These are phyloP conservation scores for Siderastrea siderea DNA, from an alignment of 92 coral and sea anemone genomes.

Conservation along the genomic window DNA sequence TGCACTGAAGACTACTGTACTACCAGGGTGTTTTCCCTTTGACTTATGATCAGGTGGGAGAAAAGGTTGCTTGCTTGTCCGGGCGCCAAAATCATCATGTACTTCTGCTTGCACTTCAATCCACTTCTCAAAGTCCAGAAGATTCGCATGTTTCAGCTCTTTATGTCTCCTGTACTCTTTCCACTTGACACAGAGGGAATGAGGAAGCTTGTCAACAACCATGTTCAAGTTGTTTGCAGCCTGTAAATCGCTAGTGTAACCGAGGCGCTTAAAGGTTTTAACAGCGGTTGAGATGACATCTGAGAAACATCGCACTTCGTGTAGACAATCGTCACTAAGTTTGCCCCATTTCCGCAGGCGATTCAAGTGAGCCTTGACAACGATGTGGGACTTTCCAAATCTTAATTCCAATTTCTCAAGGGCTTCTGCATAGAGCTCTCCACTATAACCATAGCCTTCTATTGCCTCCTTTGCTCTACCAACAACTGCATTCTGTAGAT, in stretches of 20 bases:
- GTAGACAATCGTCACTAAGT: not conserved
- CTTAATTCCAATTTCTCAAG: conserved; percentile 37
- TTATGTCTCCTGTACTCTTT: not conserved
- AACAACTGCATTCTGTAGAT: conserved; percentile 27
- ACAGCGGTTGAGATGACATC: conserved; percentile 14
- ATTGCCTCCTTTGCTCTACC: conserved; percentile 34
- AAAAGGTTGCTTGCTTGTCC: too few relatives aligned
- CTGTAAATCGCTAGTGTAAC: conserved; percentile 13
- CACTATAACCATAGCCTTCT: conserved; percentile 33
- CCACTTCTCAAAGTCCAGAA: conserved; percentile 13
- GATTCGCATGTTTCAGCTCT: not conserved
- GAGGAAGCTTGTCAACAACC: conserved; percentile 26
- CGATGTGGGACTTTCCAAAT: conserved; percentile 43
- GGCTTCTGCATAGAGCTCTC: conserved; percentile 26
- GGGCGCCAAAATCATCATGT: conserved; percentile 8
- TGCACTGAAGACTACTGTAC: too few relatives aligned
- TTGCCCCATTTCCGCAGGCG: conserved; percentile 26
- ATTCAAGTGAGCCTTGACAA: conserved; percentile 23
- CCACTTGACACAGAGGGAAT: not conserved
- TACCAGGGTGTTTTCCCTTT: too few relatives aligned
- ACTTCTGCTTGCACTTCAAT: conserved; percentile 18
- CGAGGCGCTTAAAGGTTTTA: conserved; percentile 26
- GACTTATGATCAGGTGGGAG: too few relatives aligned
- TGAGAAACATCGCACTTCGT: conserved; percentile 26
- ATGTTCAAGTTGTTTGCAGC: conserved; percentile 30